Conservation (phyloP, 2,888 invertebrate genomes). For the Dorcus hopei region DNA sequence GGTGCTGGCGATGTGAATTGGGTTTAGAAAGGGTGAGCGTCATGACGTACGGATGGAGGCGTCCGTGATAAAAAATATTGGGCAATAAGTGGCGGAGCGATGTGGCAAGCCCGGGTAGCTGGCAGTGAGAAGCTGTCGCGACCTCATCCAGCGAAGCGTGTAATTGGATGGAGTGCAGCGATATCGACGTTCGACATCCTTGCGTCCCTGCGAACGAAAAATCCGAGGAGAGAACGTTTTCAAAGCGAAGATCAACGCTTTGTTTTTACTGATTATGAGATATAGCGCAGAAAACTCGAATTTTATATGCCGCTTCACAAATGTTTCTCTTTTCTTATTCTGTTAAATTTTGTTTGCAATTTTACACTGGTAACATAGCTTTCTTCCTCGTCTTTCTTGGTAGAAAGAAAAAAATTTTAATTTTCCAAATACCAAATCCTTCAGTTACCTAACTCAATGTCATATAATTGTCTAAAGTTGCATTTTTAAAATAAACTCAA, state of each 20-base stretch:
- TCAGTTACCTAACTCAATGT: too few species aligned
- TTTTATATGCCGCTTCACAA: background rate
- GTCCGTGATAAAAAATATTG: constrained; percentile 36
- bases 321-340: too few species aligned
- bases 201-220: constrained; percentile 21
- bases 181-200: constrained; percentile 36
- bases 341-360: too few species aligned
- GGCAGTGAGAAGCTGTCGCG: constrained; percentile 48
- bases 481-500: too few species aligned
- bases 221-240: constrained; percentile 25
- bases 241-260: constrained; percentile 25
- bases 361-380: too few species aligned
- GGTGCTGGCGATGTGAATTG: constrained; percentile 11
- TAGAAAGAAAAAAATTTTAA: too few species aligned
- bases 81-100: constrained; percentile 43
- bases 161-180: constrained; percentile 47
- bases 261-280: constrained; percentile 10
- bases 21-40: constrained; percentile 9
- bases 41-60: constrained; percentile 1
- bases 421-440: too few species aligned
- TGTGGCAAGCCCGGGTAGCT: constrained; percentile 37
- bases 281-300: background rate
- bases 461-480: too few species aligned
- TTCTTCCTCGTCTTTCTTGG: too few species aligned
- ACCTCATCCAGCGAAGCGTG: constrained; percentile 47